These are phyloP conservation scores for Anthoptus insignis DNA, from an alignment of 2,888 invertebrate species.

Conservation along the genomic window DNA sequence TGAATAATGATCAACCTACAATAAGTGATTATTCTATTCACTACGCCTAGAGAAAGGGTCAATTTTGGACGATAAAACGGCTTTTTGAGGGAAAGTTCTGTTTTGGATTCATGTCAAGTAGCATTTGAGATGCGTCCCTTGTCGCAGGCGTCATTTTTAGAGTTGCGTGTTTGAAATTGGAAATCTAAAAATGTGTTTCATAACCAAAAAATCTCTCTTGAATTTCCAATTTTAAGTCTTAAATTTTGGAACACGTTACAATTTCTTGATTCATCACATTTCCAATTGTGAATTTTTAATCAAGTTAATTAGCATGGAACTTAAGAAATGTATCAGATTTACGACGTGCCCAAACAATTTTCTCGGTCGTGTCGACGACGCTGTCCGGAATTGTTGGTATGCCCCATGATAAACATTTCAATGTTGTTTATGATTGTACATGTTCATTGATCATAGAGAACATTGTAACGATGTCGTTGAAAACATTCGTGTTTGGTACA, in stretches of 20 bases:
- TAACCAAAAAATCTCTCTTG: neutral
- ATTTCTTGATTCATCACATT: neutral
- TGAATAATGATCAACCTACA: constrained; percentile 77
- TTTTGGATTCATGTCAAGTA: constrained; percentile 52
- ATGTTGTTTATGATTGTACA: constrained; percentile 35
- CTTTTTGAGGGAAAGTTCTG: constrained; percentile 70
- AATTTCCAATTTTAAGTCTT: neutral
- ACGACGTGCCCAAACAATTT: constrained; percentile 23
- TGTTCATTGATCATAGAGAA: constrained; percentile 35
- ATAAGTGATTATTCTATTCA: constrained; percentile 52
- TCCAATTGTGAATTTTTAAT: constrained; percentile 24
- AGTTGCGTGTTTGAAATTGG: constrained; percentile 39
- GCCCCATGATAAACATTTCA: constrained; percentile 32
- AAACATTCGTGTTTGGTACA: constrained; percentile 27
- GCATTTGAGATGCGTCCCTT: constrained; percentile 29
- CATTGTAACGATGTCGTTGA: constrained; percentile 37
- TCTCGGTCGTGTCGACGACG: constrained; percentile 18
- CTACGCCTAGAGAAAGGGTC: constrained; percentile 47
- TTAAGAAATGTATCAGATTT: constrained; percentile 29
- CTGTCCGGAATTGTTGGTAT: constrained; percentile 27
- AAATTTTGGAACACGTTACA: neutral
- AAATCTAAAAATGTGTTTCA: constrained; percentile 1
- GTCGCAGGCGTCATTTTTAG: constrained; percentile 27
- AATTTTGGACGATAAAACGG: constrained; percentile 55
- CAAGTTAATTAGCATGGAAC: constrained; percentile 33